Percentiles rank a stretch among this genome's conserved stretches.
Evolutionary conservation across 2,888 invertebrate genomes (phyloP).

Genomic region (Ectropis crepuscularia): DNA sequence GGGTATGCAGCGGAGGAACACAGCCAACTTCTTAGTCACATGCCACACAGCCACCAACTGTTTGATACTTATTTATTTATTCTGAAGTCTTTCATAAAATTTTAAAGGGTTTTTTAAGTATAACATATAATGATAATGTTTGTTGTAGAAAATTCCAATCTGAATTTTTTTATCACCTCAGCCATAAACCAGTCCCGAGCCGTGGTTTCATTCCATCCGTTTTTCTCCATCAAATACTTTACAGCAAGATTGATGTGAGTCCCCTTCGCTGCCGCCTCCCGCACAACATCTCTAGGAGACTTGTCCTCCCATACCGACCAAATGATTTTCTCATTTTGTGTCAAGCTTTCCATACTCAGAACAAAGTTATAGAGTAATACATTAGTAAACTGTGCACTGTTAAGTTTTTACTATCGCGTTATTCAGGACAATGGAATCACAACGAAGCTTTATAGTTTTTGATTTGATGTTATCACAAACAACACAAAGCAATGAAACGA

Average conservation of each 20-base stretch:
- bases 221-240: conserved; percentile 83
- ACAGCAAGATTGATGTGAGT: conserved; percentile 85
- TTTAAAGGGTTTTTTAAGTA: too few species aligned
- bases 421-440: conserved; percentile 29
- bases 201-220: conserved; percentile 78
- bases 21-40: too few species aligned
- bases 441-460: background rate
- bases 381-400: conserved; percentile 2
- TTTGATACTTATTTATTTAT: too few species aligned
- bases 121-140: too few species aligned
- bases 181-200: conserved; percentile 83
- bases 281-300: conserved; percentile 86
- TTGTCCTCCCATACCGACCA: conserved; percentile 88
- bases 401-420: background rate
- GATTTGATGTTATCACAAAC: conserved; percentile 1
- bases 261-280: conserved; percentile 89
- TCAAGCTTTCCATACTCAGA: conserved; percentile 81
- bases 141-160: too few species aligned
- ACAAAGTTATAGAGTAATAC: conserved; percentile 6
- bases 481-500: conserved; percentile 5
- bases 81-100: too few species aligned
- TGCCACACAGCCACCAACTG: too few species aligned
- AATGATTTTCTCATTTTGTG: conserved; percentile 84
- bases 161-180: conserved; percentile 70
- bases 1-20: too few species aligned